A percentile compares a stretch with the other conserved stretches of the same genome.
phyloP scores from a whole-genome alignment of 2,888 invertebrate species.

The Chrysotoxum bicinctum region DNA sequence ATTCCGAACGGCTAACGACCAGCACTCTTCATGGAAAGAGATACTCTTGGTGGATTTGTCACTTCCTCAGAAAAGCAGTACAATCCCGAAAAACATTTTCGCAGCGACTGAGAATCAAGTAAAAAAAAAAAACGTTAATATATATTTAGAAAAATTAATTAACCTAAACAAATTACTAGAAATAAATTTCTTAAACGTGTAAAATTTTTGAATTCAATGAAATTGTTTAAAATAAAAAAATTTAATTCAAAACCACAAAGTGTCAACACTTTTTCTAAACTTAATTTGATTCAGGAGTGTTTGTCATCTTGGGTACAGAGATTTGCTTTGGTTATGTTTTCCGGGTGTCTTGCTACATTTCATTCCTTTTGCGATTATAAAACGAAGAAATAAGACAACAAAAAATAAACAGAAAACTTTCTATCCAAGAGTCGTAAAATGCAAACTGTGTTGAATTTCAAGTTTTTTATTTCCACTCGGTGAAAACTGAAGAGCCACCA shows the following conservation, averaged over 20 bases:
- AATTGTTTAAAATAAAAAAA: no score
- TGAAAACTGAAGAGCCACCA: constrained; percentile 13
- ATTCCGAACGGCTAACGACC: no score
- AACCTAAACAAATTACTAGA: no score
- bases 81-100: no score
- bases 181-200: no score
- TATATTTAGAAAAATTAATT: no score
- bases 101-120: no score
- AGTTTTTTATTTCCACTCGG: constrained; percentile 36
- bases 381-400: constrained; percentile 22
- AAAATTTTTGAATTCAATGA: no score
- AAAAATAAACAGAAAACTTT: constrained; percentile 27
- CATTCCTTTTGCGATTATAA: constrained; percentile 47
- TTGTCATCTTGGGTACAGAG: constrained; percentile 48
- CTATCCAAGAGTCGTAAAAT: constrained; percentile 63
- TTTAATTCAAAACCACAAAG: neutral
- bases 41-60: no score
- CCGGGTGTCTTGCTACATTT: constrained; percentile 29
- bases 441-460: constrained; percentile 71
- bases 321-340: constrained; percentile 54
- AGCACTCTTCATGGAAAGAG: no score
- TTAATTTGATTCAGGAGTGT: constrained; percentile 35
- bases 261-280: neutral
- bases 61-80: no score
- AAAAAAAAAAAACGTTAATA: no score